Base-by-base conservation (phyloP, 2,113 vertebrate species). In the Zosterops lateralis region DNA sequence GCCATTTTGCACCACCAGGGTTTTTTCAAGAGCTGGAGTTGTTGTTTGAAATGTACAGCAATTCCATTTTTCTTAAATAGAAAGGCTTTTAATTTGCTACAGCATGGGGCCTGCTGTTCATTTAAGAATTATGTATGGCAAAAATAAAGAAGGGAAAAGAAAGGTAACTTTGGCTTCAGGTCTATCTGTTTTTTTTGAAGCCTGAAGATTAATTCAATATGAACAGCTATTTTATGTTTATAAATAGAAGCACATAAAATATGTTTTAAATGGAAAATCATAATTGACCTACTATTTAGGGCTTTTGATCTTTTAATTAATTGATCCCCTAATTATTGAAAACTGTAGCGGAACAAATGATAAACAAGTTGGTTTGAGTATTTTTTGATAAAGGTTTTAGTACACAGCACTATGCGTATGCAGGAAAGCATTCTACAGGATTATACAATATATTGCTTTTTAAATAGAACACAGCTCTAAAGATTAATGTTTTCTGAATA, bases 261-360 rank as follows among this genome's bases (percentile, higher is more conserved):
- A 68, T 4, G 3, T 45, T 89, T 91, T 64, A 47, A 83, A 92
- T 53, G 36, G 28, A 89, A 89, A 91, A 71, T 71, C 4, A 4
- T 56, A 64, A 89, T 21, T 91, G 75, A 87, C 78, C 93, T 83
- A 89, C 73, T 95, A 83, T 64, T 80, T 74, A 66, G 11, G 26
- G 51, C 72, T 87, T 95, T 93, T 93, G 89, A 95, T 95, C 67
- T 87, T 93, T 74, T 74, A 95, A 91, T 91, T 88, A 92, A 51
- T 83, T 90, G 31, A 88, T 90, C 10, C 40, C 12, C 6, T 91
- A 86, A 85, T 92, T 95, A 90, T 14, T 62, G 57, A 94, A 91
- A 95, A 74, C 18, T 67, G 56, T 68, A 80, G 28, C 51, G 71
- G 56, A 95, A 87, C 28, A 83, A 95, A 90, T 80, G 18, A 17